Conservation (phyloP, 2,113 vertebrate species). For the Thymallus thymallus region DNA sequence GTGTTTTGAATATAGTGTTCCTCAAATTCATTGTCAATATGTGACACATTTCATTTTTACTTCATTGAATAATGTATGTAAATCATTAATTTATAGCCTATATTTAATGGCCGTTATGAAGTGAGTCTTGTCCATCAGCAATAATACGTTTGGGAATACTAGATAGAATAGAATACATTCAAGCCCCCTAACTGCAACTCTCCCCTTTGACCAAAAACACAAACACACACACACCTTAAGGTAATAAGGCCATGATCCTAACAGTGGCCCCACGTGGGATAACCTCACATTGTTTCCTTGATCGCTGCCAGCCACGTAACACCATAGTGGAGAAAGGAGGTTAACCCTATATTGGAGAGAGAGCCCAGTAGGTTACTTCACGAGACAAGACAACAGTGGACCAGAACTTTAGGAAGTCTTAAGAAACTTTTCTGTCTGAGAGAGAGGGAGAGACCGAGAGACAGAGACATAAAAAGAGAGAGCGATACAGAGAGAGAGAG, state of each 20-base stretch:
- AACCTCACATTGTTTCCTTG: constrained; percentile 46
- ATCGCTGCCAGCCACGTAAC: constrained; percentile 7
- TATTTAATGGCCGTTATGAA: too few species aligned
- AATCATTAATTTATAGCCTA: too few species aligned
- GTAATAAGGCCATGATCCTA: constrained; percentile 39
- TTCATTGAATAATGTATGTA: too few species aligned
- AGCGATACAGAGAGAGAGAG: constrained; percentile 19
- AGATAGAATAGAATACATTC: neutral
- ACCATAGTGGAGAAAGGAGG: constrained; percentile 69
- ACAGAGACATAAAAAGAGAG: constrained; percentile 17
- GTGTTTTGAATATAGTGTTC: neutral
- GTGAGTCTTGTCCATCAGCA: neutral
- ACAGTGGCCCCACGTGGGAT: constrained; percentile 31
- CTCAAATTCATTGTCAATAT: neutral
- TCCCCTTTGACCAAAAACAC: constrained; percentile 3
- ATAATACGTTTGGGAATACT: neutral
- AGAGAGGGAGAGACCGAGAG: constrained; percentile 23
- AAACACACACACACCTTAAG: constrained; percentile 24
- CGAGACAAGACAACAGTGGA: constrained; percentile 11
- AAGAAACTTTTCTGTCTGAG: constrained; percentile 55
- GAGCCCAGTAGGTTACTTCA: neutral
- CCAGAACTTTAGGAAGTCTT: constrained; percentile 44
- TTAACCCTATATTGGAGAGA: constrained; percentile 77
- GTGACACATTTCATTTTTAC: neutral
- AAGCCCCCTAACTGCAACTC: neutral